These are phyloP conservation scores for Seison nebaliae DNA, from an alignment of 1,140 invertebrate genomes.

Conservation along the genomic window DNA sequence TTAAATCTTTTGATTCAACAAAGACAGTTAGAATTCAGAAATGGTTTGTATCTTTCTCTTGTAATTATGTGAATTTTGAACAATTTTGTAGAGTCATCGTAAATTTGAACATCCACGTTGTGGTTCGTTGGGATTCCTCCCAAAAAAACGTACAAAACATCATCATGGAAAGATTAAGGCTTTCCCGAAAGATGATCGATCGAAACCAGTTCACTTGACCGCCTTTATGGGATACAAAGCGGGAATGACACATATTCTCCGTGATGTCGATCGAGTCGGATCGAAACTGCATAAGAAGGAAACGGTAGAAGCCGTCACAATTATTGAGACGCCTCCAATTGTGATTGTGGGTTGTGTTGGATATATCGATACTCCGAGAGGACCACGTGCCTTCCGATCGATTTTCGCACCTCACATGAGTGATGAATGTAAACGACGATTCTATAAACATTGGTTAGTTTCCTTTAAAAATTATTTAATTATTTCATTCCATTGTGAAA, in stretches of 20 bases:
- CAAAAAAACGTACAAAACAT: slow-evolving; percentile 73
- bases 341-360: slow-evolving; percentile 83
- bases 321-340: slow-evolving; percentile 92
- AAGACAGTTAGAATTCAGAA: too few relatives aligned
- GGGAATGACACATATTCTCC: slow-evolving; percentile 96
- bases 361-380: slow-evolving; percentile 92
- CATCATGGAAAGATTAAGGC: slow-evolving; percentile 97
- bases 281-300: slow-evolving; percentile 99
- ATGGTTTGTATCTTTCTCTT: too few relatives aligned
- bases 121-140: slow-evolving; percentile 97
- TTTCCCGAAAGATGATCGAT: slow-evolving; percentile 91
- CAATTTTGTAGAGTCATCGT: slow-evolving; percentile 39
- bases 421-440: slow-evolving; percentile 82
- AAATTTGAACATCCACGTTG: slow-evolving; percentile 97
- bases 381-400: slow-evolving; percentile 66
- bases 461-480: too few relatives aligned
- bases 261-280: slow-evolving; percentile 91
- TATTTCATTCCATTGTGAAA: too few relatives aligned
- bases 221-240: slow-evolving; percentile 94
- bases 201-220: slow-evolving; percentile 84
- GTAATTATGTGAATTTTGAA: too few relatives aligned
- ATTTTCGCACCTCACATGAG: slow-evolving; percentile 94
- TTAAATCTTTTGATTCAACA: too few relatives aligned
- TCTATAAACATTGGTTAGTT: slow-evolving; percentile 97
- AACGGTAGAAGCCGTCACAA: slow-evolving; percentile 90